Evolutionary conservation across 2,888 invertebrate species (phyloP).

Genomic region (Nomada fucata): DNA sequence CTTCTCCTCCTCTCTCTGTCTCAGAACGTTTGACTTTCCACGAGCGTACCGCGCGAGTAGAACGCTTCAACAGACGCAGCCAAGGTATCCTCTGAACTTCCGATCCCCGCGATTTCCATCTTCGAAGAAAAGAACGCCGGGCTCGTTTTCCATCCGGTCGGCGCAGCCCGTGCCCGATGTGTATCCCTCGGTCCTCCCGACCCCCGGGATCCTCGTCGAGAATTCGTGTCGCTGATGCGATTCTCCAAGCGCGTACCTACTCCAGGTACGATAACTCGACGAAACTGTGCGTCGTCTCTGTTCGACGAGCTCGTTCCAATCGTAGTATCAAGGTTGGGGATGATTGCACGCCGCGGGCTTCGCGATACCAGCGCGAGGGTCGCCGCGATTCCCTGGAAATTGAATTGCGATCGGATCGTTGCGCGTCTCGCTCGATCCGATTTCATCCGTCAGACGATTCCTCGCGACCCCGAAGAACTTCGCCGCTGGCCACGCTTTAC

Average conservation of each 20-base stretch:
- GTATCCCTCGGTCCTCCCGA: no score
- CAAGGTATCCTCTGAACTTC: constrained; percentile 55
- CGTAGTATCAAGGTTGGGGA: background rate
- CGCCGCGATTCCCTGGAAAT: background rate
- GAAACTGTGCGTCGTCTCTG: no score
- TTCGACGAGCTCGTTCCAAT: background rate
- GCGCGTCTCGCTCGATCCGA: background rate
- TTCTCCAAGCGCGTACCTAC: constrained; percentile 2
- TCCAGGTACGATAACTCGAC: background rate
- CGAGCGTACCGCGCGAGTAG: constrained; percentile 53
- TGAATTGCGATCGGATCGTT: background rate
- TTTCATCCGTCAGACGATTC: background rate
- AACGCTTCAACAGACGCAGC: constrained; percentile 32
- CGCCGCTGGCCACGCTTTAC: no score
- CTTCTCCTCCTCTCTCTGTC: constrained; percentile 4
- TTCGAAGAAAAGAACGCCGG: constrained; percentile 18
- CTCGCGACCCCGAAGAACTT: background rate
- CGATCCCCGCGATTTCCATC: constrained; percentile 44
- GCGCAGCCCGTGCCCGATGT: no score
- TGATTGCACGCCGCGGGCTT: background rate
- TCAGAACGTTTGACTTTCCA: constrained; percentile 58
- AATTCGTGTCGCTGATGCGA: background rate
- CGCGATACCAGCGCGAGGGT: background rate
- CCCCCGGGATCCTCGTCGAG: no score
- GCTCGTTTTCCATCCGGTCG: no score